Base-by-base conservation (phyloP, 2,888 invertebrate genomes). In the Cosmia trapezina region DNA sequence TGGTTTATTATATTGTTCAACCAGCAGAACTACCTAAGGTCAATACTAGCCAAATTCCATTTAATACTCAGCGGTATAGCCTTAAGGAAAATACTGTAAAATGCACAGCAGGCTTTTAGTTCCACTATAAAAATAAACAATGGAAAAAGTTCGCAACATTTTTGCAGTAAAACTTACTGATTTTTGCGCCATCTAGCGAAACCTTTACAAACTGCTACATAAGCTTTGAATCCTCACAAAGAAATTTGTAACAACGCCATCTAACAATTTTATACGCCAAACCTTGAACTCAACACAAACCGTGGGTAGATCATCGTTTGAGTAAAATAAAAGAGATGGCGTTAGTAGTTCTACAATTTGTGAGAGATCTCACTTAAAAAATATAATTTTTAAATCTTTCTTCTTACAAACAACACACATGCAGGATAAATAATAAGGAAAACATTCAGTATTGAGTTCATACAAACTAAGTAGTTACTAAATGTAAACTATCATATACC, bases 101-200 rank as follows among this genome's bases (percentile, higher is more conserved):
- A 82, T 65, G 72, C 89, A 81, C 89, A 89, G 89, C 89, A 78
- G 88, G 91, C 89, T 89, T 90, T 90, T 88, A 90, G 77, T 79
- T 67, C 7, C 69, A 43, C 5, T 41, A 33, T 22, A 28, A n/a
- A 61, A 64, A 37, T 45, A 60, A 60, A 65, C 33, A 57, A n/a
- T 6, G 22, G 9, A 51, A 45, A 57, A 76, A 41, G 11, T 14
- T 22, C 0, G 2, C 11, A 33, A 14, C 0, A 43, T 28, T 12
- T 59, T 37, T 47, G 0, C 6, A 12, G 1, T 7, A 2, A 22
- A 53, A 5, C 12, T 11, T 43, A 12, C 4, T 51, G 8, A 12
- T 54, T 7, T 56, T 54, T 28, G 14, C 60, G 70, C 62, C 73
- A 74, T 78, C 86, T 86, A 49, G 45, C 12, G 4, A 17, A 33